Evolutionary conservation across 2,888 invertebrate genomes (phyloP), one percentile per base, ranked within the genome.

Genomic region (Tanytarsus gracilentus): DNA sequence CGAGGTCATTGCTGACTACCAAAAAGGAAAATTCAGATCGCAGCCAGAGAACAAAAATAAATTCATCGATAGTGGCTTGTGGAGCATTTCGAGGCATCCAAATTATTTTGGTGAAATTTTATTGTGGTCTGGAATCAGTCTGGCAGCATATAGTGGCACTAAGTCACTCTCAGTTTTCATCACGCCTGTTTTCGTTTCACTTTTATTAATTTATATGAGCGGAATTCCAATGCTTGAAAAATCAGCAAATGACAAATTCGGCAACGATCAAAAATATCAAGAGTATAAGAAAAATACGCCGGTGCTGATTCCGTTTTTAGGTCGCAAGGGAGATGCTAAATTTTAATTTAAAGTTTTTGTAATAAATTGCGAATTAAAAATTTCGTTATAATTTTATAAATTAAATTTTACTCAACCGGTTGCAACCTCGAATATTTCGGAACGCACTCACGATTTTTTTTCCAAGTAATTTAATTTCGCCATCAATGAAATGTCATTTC

Each of bases 101-200:
- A 49, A 49, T 49, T 49, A 49, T n/a, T 49, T 49, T 49, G 49
- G 49, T 2, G 49, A 49, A 49, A 49, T 49, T 49, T 26, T 49
- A n/a, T 11, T 49, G 3, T 49, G 49, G 49, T 3, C 14, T 23
- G 26, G 25, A 1, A 9, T 49, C 6, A 5, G 25, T 25, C 3
- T 49, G 3, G 26, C 9, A 4, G 25, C 11, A 14, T 49, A 26
- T 5, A 26, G 49, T n/a, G 30, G 52, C 21, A 23, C 26, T 1
- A n/a, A 26, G 3, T 25, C 51, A 30, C 14, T 11, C 1, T 4
- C 26, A 2, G 49, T 26, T 1, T 49, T 49, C 8, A 26, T 49
- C 4, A 14, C 49, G n/a, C 49, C 49, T 9, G 25, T 49, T 14
- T 49, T 49, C 26, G 49, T 49, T 49, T 23, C 49, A 1, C 26